Conservation (phyloP, 2,797 vertebrate genomes). For the Eutrigla gurnardus region DNA sequence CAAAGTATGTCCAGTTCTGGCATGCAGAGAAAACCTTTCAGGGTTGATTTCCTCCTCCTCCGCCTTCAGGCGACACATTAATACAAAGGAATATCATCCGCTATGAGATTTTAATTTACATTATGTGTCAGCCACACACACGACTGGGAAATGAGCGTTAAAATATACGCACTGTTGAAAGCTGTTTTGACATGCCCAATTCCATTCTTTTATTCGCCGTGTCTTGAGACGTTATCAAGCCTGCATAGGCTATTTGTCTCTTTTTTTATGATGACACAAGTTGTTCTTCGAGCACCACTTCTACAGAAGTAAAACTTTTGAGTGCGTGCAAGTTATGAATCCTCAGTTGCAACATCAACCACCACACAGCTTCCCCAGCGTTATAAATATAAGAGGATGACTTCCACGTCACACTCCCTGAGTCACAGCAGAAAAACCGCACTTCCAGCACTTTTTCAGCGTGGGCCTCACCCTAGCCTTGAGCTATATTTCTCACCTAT, state of each 20-base stretch:
- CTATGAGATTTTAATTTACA: constrained; percentile 42
- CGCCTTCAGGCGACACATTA: constrained; percentile 14
- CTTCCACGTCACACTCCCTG: constrained; percentile 53
- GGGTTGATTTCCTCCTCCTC: constrained; percentile 3
- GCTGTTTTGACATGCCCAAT: constrained; percentile 38
- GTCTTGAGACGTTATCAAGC: constrained; percentile 45
- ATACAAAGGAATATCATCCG: constrained; percentile 33
- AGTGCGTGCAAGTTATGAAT: constrained; percentile 55
- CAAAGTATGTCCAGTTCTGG: constrained; percentile 24
- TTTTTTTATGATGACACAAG: constrained; percentile 55
- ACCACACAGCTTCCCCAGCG: constrained; percentile 24
- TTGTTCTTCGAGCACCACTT: constrained; percentile 51
- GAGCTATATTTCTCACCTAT: constrained; percentile 40
- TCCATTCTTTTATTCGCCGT: constrained; percentile 58
- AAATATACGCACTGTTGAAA: constrained; percentile 45
- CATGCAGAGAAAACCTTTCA: not conserved
- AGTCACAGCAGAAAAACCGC: constrained; percentile 70
- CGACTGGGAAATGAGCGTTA: constrained; percentile 16
- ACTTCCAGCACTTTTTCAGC: constrained; percentile 54
- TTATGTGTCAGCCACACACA: constrained; percentile 37
- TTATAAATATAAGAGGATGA: constrained; percentile 65
- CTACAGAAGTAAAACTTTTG: constrained; percentile 67
- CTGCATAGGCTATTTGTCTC: constrained; percentile 48
- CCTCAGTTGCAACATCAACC: constrained; percentile 62
- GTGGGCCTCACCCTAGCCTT: constrained; percentile 38